A percentile compares a stretch with the other conserved stretches of the same genome.
Conservation (phyloP, 2,797 vertebrate genomes). For the Neostethus bicornis region DNA sequence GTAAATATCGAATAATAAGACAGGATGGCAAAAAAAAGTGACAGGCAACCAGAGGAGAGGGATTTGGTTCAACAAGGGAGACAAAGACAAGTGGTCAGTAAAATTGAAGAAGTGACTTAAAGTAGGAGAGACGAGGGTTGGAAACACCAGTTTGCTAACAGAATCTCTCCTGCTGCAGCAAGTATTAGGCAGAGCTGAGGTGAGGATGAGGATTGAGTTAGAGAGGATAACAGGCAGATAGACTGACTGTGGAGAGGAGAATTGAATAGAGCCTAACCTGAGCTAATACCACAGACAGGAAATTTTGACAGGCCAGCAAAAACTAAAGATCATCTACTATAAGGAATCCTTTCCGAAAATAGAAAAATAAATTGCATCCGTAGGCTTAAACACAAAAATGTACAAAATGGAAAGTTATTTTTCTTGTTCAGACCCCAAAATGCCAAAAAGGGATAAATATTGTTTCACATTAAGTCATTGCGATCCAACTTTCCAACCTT, state of each 20-base stretch:
- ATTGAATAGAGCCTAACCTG: slow-evolving; percentile 71
- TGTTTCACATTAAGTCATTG: slow-evolving; percentile 2
- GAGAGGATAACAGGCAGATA: slow-evolving; percentile 68
- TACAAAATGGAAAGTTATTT: slow-evolving; percentile 23
- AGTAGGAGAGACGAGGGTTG: slow-evolving; percentile 35
- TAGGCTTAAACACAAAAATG: slow-evolving; percentile 37
- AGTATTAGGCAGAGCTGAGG: slow-evolving; percentile 59
- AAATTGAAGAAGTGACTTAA: slow-evolving; percentile 27
- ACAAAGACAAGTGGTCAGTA: slow-evolving; percentile 45
- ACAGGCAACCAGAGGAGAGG: slow-evolving; percentile 24
- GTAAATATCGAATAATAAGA: slow-evolving; percentile 61
- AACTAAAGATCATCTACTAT: slow-evolving; percentile 60
- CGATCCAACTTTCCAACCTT: slow-evolving; percentile 3
- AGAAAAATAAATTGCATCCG: slow-evolving; percentile 57
- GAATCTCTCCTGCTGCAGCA: slow-evolving; percentile 40
- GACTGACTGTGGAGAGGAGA: slow-evolving; percentile 69
- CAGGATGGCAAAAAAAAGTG: slow-evolving; percentile 19
- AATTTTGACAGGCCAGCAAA: slow-evolving; percentile 71
- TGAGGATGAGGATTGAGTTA: slow-evolving; percentile 67
- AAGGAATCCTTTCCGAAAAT: slow-evolving; percentile 57
- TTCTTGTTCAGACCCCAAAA: background rate
- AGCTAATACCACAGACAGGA: slow-evolving; percentile 64
- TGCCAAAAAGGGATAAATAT: background rate
- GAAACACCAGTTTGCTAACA: slow-evolving; percentile 54
- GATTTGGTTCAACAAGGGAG: slow-evolving; percentile 20